These are phyloP conservation scores for Caenorhabditis tropicalis DNA, from an alignment of 1,140 invertebrate genomes.

Conservation along the genomic window DNA sequence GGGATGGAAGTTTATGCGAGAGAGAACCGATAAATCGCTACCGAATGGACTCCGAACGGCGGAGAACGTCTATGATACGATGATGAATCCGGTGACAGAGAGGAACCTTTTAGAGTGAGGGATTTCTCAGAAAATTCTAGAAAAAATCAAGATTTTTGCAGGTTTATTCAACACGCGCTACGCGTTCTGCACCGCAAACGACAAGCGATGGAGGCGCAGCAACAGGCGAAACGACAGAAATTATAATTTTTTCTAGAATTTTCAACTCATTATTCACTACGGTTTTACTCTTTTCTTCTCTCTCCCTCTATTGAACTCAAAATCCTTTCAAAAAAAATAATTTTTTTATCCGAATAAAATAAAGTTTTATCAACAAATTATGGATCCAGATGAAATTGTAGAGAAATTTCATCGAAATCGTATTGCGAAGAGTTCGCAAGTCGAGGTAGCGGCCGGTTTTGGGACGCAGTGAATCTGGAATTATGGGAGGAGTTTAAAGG, in stretches of 20 bases:
- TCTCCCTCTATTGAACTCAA: no score
- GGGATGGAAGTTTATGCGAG: constrained; percentile 90
- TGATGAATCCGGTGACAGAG: constrained; percentile 63
- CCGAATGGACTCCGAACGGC: constrained; percentile 78
- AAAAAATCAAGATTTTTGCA: not conserved
- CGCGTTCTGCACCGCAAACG: not conserved
- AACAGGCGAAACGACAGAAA: not conserved
- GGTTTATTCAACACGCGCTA: not conserved
- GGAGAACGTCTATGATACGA: constrained; percentile 61
- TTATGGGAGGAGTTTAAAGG: no score
- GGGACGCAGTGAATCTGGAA: not conserved
- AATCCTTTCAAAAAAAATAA: no score
- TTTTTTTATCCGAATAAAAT: no score
- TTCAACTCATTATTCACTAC: no score
- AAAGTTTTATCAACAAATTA: no score
- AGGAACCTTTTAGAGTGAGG: constrained; percentile 56
- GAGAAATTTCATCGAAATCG: not conserved
- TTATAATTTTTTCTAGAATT: not conserved
- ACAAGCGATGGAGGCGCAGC: not conserved
- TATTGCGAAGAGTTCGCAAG: not conserved
- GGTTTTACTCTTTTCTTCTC: no score
- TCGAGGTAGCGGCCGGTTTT: not conserved
- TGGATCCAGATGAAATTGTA: constrained; percentile 8
- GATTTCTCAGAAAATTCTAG: not conserved
- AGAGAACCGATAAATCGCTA: constrained; percentile 93